phyloP scores from a whole-genome alignment of 2,797 vertebrate genomes.

The Miopithecus talapoin region DNA sequence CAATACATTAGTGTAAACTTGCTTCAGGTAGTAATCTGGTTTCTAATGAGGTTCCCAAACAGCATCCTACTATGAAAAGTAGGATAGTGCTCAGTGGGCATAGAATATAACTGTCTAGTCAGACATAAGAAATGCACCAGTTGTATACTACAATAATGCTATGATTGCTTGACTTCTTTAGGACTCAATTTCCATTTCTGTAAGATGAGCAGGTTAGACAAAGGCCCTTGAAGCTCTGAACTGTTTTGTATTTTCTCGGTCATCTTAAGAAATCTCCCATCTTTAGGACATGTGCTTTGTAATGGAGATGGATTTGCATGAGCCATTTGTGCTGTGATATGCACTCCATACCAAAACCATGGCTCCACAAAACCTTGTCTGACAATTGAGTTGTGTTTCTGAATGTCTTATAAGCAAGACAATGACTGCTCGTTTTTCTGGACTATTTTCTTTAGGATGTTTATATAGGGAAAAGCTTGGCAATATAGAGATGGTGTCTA shows the following conservation, averaged over 20 bases:
- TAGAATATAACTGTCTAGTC: slow-evolving; percentile 54
- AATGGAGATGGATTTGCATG: not conserved
- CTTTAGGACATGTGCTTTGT: slow-evolving; percentile 20
- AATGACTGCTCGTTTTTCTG: not conserved
- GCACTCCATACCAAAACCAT: not conserved
- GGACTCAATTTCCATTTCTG: slow-evolving; percentile 16
- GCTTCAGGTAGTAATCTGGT: slow-evolving; percentile 85
- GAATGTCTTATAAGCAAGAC: not conserved
- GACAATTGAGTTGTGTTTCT: slow-evolving; percentile 30
- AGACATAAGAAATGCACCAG: slow-evolving; percentile 37
- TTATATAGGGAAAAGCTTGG: not conserved
- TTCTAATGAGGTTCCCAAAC: slow-evolving; percentile 84
- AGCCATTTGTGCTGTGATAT: not conserved
- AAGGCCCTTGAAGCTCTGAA: not conserved
- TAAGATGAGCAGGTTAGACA: slow-evolving; percentile 14
- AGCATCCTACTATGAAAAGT: slow-evolving; percentile 77
- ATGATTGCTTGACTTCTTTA: not conserved
- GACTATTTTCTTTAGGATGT: not conserved
- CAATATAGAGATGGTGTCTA: not conserved
- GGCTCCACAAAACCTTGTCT: not conserved
- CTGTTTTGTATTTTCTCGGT: slow-evolving; percentile 8
- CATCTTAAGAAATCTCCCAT: not conserved
- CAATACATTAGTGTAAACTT: slow-evolving; percentile 83
- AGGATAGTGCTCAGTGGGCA: slow-evolving; percentile 61
- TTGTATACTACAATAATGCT: not conserved